Conservation (phyloP, 1,140 invertebrate species). For the Trichomalopsis sarcophagae region DNA sequence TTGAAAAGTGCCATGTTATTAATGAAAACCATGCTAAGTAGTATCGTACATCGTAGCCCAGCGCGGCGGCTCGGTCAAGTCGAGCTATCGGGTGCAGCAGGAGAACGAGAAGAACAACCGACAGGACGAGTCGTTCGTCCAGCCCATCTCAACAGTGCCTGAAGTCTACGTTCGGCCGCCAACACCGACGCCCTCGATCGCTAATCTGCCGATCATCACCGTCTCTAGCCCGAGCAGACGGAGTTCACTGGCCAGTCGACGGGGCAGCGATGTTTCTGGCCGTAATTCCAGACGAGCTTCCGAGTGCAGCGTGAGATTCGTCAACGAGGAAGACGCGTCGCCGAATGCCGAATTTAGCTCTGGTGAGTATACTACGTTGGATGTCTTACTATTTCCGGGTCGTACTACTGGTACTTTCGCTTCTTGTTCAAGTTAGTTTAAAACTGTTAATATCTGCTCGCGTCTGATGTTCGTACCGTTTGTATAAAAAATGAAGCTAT, state of each 20-base stretch:
- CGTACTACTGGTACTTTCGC: too few species aligned
- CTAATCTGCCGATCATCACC: conserved; percentile 68
- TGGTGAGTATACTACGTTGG: not conserved
- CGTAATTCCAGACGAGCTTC: conserved; percentile 65
- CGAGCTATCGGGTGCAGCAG: not conserved
- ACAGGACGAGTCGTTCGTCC: not conserved
- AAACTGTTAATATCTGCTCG: too few species aligned
- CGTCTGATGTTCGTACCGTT: too few species aligned
- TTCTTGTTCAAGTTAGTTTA: too few species aligned
- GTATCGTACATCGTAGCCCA: conserved; percentile 37
- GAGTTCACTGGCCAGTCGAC: conserved; percentile 67
- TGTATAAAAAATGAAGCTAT: too few species aligned
- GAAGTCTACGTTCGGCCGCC: conserved; percentile 71
- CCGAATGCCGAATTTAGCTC: conserved; percentile 16
- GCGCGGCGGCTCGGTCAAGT: not conserved
- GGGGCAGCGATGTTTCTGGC: conserved; percentile 66
- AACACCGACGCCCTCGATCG: conserved; percentile 68
- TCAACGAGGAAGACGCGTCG: conserved; percentile 59
- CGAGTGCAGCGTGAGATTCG: conserved; percentile 67
- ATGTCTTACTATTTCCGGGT: too few species aligned
- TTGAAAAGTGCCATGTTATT: not conserved
- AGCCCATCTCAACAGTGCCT: conserved; percentile 63
- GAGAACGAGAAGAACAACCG: not conserved
- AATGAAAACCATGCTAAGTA: not conserved
- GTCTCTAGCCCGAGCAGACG: conserved; percentile 69